Percentiles rank a stretch among this genome's conserved stretches.
Evolutionary conservation across 2,888 invertebrate genomes (phyloP).

Genomic region (Nomada fabriciana): DNA sequence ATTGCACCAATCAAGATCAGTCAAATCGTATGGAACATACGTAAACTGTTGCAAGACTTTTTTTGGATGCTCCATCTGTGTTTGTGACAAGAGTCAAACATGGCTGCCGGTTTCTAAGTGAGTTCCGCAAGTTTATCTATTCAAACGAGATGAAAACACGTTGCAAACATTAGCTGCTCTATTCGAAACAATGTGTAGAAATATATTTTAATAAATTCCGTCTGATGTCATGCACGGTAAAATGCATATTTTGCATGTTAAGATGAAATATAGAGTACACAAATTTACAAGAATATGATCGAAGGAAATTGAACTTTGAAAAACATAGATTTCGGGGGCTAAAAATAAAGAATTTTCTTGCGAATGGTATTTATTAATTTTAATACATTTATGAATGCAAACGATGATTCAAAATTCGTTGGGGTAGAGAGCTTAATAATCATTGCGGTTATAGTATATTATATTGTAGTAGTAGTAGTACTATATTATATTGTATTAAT

Average conservation of each 20-base stretch:
- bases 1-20: constrained; percentile 42
- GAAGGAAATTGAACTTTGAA: neutral
- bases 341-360: neutral
- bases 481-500: neutral
- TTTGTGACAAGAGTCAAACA: constrained; percentile 47
- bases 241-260: neutral
- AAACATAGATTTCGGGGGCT: neutral
- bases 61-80: constrained; percentile 54
- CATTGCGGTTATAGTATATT: neutral
- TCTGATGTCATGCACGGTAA: neutral
- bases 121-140: constrained; percentile 21
- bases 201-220: neutral
- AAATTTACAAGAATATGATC: neutral
- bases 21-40: constrained; percentile 28
- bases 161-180: neutral
- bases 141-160: neutral
- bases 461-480: neutral
- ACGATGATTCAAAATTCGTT: neutral
- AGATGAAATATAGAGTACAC: neutral
- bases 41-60: constrained; percentile 49
- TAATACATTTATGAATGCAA: neutral
- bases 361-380: neutral
- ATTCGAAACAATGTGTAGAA: neutral
- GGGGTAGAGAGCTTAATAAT: neutral
- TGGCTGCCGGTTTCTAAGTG: constrained; percentile 41